A percentile compares a stretch with the other conserved stretches of the same genome.
phyloP scores from a whole-genome alignment of 1,140 invertebrate genomes.

The Cydia amplana region DNA sequence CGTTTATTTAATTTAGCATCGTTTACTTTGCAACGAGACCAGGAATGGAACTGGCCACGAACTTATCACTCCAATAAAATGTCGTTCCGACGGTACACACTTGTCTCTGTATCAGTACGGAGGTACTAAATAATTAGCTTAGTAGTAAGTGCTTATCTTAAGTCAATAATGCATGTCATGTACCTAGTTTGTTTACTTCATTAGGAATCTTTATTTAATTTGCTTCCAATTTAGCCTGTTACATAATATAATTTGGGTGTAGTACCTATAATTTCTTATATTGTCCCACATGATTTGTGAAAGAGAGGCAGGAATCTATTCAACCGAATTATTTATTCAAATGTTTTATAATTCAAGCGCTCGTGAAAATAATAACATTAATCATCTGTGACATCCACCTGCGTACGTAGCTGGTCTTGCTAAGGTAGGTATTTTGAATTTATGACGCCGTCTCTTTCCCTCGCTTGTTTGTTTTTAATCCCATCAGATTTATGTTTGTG shows the following conservation, averaged over 20 bases:
- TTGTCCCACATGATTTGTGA: background rate
- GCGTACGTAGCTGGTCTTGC: background rate
- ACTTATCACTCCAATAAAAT: constrained; percentile 24
- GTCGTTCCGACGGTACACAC: background rate
- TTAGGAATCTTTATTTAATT: background rate
- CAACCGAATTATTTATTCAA: background rate
- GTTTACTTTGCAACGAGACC: constrained; percentile 25
- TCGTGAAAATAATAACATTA: background rate
- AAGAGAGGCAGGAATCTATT: background rate
- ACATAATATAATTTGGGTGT: background rate
- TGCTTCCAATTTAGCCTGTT: background rate
- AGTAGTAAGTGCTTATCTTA: constrained; percentile 19
- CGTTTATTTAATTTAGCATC: constrained; percentile 47
- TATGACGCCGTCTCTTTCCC: background rate
- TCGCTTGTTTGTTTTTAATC: background rate
- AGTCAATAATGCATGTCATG: constrained; percentile 16
- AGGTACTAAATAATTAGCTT: constrained; percentile 23
- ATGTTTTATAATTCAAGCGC: background rate
- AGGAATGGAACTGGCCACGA: constrained; percentile 25
- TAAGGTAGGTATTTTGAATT: background rate
- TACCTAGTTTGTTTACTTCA: background rate
- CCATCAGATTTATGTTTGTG: constrained; percentile 12
- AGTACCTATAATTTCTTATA: too few species aligned
- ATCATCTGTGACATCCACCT: constrained; percentile 16
- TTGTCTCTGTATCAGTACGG: constrained; percentile 18